Evolutionary conservation across 1,140 invertebrate species (phyloP).

Genomic region (Cepaea nemoralis): DNA sequence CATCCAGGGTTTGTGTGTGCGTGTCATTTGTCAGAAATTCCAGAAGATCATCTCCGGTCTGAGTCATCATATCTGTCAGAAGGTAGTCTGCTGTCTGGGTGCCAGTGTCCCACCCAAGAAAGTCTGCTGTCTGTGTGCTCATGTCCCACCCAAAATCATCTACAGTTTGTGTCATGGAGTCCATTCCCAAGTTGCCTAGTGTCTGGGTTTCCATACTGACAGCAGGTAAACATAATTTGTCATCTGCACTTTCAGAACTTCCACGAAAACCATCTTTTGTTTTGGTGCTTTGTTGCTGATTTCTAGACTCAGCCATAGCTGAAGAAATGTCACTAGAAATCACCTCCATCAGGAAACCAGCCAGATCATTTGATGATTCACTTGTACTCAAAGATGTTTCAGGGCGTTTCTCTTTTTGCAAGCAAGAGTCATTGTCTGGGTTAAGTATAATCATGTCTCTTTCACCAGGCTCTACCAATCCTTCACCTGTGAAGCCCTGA

Average conservation of each 20-base stretch:
- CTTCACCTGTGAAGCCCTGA: conserved; percentile 19
- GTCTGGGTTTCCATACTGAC: conserved; percentile 25
- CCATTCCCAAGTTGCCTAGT: conserved; percentile 5
- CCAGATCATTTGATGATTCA: conserved; percentile 11
- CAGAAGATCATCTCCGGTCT: conserved; percentile 32
- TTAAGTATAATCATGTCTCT: background rate
- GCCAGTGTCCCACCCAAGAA: conserved; percentile 27
- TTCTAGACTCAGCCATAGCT: background rate
- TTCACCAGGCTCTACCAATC: background rate
- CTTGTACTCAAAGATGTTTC: background rate
- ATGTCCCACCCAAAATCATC: background rate
- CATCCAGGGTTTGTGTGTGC: conserved; percentile 28
- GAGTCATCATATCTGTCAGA: conserved; percentile 32
- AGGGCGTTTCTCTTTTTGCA: background rate
- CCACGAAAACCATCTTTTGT: background rate
- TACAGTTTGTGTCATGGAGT: conserved; percentile 26
- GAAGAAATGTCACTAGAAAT: background rate
- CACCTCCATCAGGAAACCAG: conserved; percentile 14
- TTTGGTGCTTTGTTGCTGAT: background rate
- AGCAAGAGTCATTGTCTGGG: background rate
- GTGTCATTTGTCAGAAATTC: conserved; percentile 26
- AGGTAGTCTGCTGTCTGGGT: conserved; percentile 24
- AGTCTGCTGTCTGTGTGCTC: conserved; percentile 27
- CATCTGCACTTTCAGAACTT: background rate
- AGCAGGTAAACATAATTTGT: background rate